Percentiles rank a stretch among this genome's conserved stretches.
These are phyloP conservation scores for Meiosimyza decipiens DNA, from an alignment of 2,888 invertebrate genomes.

Conservation along the genomic window DNA sequence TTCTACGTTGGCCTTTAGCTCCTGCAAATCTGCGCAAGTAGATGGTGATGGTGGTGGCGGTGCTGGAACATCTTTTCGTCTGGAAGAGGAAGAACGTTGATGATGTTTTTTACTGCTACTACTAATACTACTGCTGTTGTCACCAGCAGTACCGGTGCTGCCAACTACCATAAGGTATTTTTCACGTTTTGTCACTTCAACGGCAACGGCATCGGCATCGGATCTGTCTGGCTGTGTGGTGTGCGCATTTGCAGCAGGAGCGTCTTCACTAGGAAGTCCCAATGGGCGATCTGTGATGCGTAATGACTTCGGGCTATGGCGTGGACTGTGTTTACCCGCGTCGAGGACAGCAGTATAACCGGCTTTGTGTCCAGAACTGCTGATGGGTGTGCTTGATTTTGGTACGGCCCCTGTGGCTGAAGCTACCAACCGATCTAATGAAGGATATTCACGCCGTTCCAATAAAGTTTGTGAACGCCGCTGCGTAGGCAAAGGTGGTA, in stretches of 20 bases:
- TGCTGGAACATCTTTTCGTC: slow-evolving; percentile 58
- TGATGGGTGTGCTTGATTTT: slow-evolving; percentile 55
- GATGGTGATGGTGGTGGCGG: slow-evolving; percentile 60
- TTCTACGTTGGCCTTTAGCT: slow-evolving; percentile 57
- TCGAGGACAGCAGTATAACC: not conserved
- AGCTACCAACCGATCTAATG: slow-evolving; percentile 59
- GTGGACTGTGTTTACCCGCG: slow-evolving; percentile 42
- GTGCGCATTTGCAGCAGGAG: slow-evolving; percentile 3
- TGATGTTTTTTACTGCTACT: slow-evolving; percentile 35
- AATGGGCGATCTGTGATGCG: slow-evolving; percentile 38
- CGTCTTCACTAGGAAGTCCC: not conserved
- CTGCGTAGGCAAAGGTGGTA: slow-evolving; percentile 40
- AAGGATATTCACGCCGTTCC: slow-evolving; percentile 56
- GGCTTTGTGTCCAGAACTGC: not conserved
- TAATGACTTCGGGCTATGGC: slow-evolving; percentile 46
- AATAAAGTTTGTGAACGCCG: slow-evolving; percentile 40
- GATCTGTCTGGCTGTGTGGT: slow-evolving; percentile 30
- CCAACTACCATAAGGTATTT: slow-evolving; percentile 16
- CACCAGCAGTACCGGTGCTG: slow-evolving; percentile 3
- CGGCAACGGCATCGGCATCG: slow-evolving; percentile 18
- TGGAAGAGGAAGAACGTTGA: slow-evolving; percentile 9
- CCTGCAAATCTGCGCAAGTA: slow-evolving; percentile 59
- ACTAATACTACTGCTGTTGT: slow-evolving; percentile 4
- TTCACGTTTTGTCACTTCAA: not conserved
- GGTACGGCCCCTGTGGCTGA: slow-evolving; percentile 63